Base-by-base conservation (phyloP, 2,797 vertebrate genomes). In the Eutrigla gurnardus region DNA sequence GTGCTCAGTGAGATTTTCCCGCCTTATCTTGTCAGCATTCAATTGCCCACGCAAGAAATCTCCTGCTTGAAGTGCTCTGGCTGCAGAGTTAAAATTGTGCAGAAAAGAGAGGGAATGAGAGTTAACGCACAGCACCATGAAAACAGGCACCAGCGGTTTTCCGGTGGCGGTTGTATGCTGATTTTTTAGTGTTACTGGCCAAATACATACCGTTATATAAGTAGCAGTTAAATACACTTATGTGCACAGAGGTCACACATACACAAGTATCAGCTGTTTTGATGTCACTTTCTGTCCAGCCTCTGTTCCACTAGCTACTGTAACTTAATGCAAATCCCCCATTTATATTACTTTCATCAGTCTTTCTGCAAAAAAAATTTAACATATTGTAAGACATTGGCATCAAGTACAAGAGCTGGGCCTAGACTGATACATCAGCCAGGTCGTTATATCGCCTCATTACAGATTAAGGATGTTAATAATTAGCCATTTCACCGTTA, bases 11-110 rank as follows among this genome's bases (percentile, higher is more conserved):
- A 83, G 78, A 82, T 71, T 78, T 25, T 78, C 65, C 72, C 43
- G 50, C 55, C 72, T 87, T 78, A 85, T 88, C 86, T 85, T 86
- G 80, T 88, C 83, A 88, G 75, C 42, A 42, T 39, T 86, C 64
- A 87, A 84, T 71, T 86, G 80, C 81, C 84, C 82, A 87, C 78
- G 18, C 73, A 83, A 68, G 52, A 82, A 45, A 80, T 82, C 54
- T 80, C 11, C 33, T 61, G 57, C 78, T 78, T 70, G 2, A 80
- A 81, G 73, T 70, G 54, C 63, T 53, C 53, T 32, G 70, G 46
- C 55, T 77, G 36, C 15, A 2, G 50, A 55, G 42, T 76, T 52
- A 33, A 50, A 80, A 75, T 37, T 74, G 43, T 18, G 64, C 60
- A 79, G 40, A 67, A 77, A 81, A 25, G n/a, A 75, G 61, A 64